These are phyloP conservation scores for Sorex fumeus DNA, from an alignment of 2,113 vertebrate species.

Conservation along the genomic window DNA sequence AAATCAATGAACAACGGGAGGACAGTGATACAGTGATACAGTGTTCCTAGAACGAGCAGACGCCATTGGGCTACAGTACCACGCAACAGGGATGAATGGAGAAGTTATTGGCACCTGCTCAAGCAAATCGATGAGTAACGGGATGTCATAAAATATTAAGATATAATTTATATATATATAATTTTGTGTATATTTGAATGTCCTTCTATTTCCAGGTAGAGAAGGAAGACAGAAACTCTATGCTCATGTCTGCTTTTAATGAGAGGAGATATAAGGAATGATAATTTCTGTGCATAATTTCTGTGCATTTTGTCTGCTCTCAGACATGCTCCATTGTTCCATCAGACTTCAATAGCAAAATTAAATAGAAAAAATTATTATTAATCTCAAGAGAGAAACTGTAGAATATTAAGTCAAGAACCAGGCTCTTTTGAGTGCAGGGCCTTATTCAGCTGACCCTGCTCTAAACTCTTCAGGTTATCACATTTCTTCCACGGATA, in stretches of 20 bases:
- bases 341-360: slow-evolving; percentile 25
- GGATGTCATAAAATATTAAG: no score
- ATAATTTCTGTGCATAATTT: not conserved
- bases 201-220: not conserved
- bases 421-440: not conserved
- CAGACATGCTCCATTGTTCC: not conserved
- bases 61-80: no score
- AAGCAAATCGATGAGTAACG: no score
- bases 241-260: not conserved
- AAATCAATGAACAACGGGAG: no score
- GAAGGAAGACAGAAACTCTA: not conserved
- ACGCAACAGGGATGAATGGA: no score
- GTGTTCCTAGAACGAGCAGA: no score
- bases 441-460: not conserved
- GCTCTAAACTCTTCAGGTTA: not conserved
- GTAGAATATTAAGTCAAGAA: slow-evolving; percentile 7
- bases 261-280: not conserved
- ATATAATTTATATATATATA: no score
- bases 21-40: no score
- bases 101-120: no score
- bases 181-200: not conserved
- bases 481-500: not conserved
- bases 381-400: not conserved
- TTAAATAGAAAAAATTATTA: slow-evolving; percentile 22
- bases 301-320: not conserved